Evolutionary conservation across 1,140 invertebrate species (phyloP), one percentile per base, ranked within the genome.

Genomic region (Rhagoletis pomonella): DNA sequence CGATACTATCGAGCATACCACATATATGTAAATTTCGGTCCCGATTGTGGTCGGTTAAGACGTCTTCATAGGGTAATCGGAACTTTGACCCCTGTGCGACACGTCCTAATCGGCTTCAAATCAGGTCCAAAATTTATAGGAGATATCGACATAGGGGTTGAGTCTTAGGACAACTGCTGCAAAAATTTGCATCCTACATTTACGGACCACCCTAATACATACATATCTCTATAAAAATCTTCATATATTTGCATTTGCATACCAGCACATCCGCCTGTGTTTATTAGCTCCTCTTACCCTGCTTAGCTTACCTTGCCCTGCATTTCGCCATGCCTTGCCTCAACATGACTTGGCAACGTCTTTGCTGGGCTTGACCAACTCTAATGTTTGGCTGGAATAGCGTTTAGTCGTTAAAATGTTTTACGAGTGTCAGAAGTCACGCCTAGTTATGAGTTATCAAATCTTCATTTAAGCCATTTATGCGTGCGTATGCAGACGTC

Each of bases 401-500:
- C 73, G 73, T 81, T 81, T 29, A 81, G 73, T 85, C 84, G 84
- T 85, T 60, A 85, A 85, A 60, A 12, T 85, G 17, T 87, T 91
- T 91, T 89, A 91, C 87, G 89, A 89, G 85, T 89, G 58, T 89
- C 88, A 88, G 88, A 86, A 89, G 90, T 87, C 90, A 90, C 90
- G 89, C 90, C 90, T 91, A 88, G 89, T 91, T 91, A 91, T 91
- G 90, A 91, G 89, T 89, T 91, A 91, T 90, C 86, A 90, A 90
- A 90, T 81, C 87, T 88, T 87, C 86, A 88, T 88, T 87, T 58
- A 64, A 59, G 19, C 81, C 89, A 89, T 81, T 65, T 88, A 86
- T 60, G 65, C 85, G 87, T 73, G 64, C 60, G 64, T 86, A 50
- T 86, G 85, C 62, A 60, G 85, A 86, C 58, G 39, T 86, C 85